Conservation (phyloP, 2,888 invertebrate species). For the Eupithecia dodoneata region DNA sequence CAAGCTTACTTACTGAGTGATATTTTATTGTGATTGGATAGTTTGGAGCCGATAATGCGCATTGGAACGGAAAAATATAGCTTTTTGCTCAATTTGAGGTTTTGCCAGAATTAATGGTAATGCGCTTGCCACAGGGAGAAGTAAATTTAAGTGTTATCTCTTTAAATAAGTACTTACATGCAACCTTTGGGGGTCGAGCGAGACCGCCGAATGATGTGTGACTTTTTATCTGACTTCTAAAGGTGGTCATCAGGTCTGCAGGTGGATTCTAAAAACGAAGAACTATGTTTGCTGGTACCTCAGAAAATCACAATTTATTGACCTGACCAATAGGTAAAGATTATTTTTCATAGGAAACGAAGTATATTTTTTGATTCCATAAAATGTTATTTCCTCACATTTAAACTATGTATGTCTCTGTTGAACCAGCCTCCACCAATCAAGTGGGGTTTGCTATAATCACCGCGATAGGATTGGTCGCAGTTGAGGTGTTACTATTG, state of each 20-base stretch:
- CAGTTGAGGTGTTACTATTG: neutral
- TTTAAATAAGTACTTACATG: neutral
- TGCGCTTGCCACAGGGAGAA: slow-evolving; percentile 34
- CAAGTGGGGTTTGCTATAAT: no score
- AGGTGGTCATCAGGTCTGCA: neutral
- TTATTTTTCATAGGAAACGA: neutral
- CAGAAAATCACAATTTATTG: neutral
- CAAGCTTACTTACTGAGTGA: neutral
- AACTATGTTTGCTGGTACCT: neutral
- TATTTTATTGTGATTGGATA: slow-evolving; percentile 4
- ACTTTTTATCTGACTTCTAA: neutral
- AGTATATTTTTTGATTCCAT: neutral
- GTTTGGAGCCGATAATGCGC: slow-evolving; percentile 38
- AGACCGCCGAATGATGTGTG: neutral
- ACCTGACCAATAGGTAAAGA: neutral
- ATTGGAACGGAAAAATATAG: slow-evolving; percentile 40
- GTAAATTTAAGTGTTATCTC: slow-evolving; percentile 10
- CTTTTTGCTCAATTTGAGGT: slow-evolving; percentile 40
- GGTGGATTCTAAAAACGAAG: neutral
- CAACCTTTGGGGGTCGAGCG: neutral
- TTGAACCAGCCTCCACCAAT: no score
- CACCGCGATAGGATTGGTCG: neutral
- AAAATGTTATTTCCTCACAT: no score
- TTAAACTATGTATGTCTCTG: no score
- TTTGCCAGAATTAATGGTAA: slow-evolving; percentile 41